Conservation (phyloP, 2,797 vertebrate genomes). For the Microctenopoma stevenorrisi region DNA sequence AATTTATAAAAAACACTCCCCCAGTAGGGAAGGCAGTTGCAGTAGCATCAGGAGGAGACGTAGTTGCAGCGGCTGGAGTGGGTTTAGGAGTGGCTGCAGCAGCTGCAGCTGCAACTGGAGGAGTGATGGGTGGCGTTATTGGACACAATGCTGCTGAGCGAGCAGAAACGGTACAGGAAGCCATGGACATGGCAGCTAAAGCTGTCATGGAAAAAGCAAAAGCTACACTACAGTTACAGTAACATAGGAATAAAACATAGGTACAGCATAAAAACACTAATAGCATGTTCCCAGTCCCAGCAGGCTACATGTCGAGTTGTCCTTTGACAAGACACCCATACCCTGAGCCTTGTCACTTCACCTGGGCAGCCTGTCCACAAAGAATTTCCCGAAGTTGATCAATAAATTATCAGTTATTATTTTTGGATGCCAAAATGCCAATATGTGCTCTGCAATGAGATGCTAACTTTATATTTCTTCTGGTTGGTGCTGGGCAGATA, state of each 20-base stretch:
- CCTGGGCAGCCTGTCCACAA: too few species aligned
- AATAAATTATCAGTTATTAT: background rate
- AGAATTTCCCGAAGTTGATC: too few species aligned
- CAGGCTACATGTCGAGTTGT: too few species aligned
- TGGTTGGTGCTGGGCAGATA: background rate
- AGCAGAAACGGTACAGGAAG: background rate
- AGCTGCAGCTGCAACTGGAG: background rate
- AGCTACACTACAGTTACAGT: background rate
- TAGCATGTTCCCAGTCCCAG: too few species aligned
- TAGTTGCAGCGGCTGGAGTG: fast-evolving
- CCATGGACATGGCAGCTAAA: fast-evolving
- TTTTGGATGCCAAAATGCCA: background rate
- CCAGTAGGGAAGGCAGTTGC: fast-evolving
- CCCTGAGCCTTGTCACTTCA: too few species aligned
- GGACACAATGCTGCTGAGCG: background rate
- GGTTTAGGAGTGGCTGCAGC: fast-evolving
- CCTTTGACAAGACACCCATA: too few species aligned
- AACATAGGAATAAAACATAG: too few species aligned
- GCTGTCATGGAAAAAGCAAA: background rate
- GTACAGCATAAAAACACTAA: too few species aligned
- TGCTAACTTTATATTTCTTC: background rate
- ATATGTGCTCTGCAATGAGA: too few species aligned
- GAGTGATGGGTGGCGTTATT: background rate
- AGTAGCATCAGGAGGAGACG: background rate
- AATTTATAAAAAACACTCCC: fast-evolving